phyloP scores from a whole-genome alignment of 53 echinoderm and acorn worm genomes.

The Astropecten irregularis region DNA sequence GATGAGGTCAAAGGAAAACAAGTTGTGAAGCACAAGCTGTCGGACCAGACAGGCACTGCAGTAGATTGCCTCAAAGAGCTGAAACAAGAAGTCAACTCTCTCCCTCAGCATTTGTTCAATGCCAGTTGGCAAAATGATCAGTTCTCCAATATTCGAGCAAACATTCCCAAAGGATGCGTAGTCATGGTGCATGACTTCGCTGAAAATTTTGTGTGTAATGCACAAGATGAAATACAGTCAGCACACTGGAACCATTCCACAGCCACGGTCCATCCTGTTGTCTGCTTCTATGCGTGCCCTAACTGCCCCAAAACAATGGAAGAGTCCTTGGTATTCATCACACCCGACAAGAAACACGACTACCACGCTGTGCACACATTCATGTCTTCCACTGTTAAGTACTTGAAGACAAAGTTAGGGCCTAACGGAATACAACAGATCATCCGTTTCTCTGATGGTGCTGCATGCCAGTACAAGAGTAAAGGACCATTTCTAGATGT shows the following conservation, averaged over 20 bases:
- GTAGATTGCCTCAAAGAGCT: not conserved
- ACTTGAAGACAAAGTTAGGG: not conserved
- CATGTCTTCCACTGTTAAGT: not conserved
- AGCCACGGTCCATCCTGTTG: not conserved
- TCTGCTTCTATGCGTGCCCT: constrained; percentile 1
- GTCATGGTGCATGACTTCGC: not conserved
- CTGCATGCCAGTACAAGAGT: too few relatives aligned
- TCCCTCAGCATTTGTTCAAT: not conserved
- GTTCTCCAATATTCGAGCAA: not conserved
- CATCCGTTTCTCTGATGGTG: not conserved
- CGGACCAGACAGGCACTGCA: not conserved
- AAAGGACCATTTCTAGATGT: too few relatives aligned
- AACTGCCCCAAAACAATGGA: not conserved
- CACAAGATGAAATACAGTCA: constrained; percentile 26
- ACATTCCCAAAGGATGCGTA: not conserved
- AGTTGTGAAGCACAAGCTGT: not conserved
- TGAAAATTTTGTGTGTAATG: not conserved
- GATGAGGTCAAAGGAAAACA: not conserved
- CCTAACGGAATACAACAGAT: not conserved
- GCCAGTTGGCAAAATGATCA: not conserved
- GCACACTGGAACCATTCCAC: constrained; percentile 6
- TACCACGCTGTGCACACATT: constrained; percentile 9
- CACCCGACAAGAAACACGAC: constrained; percentile 8
- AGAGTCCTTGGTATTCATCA: constrained; percentile 11
- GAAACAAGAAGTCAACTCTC: not conserved